Percentiles rank a stretch among this genome's conserved stretches.
Conservation (phyloP, 1,140 invertebrate species). For the Pollicipes pollicipes region DNA sequence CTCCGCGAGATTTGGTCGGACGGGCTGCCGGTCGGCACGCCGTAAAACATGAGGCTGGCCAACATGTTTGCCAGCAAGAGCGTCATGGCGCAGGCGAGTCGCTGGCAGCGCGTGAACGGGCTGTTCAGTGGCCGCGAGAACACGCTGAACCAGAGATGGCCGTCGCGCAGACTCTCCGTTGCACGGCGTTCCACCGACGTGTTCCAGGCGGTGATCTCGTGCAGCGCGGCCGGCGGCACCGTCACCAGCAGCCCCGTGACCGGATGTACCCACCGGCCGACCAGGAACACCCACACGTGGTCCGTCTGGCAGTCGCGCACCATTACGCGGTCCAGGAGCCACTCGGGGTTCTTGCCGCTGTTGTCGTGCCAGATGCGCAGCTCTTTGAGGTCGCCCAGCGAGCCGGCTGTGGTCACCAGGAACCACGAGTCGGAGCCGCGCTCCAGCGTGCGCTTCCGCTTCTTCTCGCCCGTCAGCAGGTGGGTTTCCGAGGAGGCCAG, state of each 20-base stretch:
- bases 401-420: background rate
- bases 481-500: background rate
- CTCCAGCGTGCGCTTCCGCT: background rate
- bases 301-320: slow-evolving; percentile 2
- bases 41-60: background rate
- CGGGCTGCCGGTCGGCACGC: background rate
- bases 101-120: background rate
- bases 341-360: background rate
- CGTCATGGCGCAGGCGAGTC: background rate
- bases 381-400: background rate
- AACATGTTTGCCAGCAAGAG: background rate
- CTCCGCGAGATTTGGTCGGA: background rate
- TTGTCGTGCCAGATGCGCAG: background rate
- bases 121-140: slow-evolving; percentile 4
- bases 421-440: slow-evolving; percentile 4
- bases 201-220: slow-evolving; percentile 3
- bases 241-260: background rate
- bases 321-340: background rate
- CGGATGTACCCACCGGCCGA: background rate
- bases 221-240: background rate
- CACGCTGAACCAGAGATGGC: slow-evolving; percentile 3
- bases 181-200: background rate
- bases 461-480: background rate
- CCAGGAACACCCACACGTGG: background rate
- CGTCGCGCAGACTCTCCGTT: background rate